A percentile compares a stretch with the other conserved stretches of the same genome.
These are phyloP conservation scores for Rhinopomastus cyanomelas DNA, from an alignment of 2,113 vertebrate genomes.

Conservation along the genomic window DNA sequence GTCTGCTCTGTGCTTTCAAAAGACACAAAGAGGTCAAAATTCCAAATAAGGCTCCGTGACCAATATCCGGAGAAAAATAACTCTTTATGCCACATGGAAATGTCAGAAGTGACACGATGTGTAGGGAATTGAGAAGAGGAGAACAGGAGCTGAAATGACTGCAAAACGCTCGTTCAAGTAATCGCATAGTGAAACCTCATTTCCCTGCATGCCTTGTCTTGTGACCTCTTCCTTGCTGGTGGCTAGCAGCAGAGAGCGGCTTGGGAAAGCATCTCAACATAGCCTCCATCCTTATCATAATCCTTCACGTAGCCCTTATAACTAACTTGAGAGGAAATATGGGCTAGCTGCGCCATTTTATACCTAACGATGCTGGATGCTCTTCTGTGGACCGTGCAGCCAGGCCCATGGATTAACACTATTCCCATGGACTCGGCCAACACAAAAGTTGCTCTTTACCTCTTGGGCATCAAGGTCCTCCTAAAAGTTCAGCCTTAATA, in stretches of 20 bases:
- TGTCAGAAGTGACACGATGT: fast-evolving
- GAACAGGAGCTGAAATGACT: neutral
- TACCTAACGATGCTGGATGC: neutral
- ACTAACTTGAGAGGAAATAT: neutral
- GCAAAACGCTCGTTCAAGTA: neutral
- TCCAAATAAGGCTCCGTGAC: neutral
- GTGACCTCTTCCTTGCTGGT: neutral
- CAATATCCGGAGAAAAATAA: neutral
- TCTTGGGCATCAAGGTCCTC: neutral
- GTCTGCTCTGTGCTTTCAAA: neutral
- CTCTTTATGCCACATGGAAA: fast-evolving
- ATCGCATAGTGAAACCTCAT: neutral
- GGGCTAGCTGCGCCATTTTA: neutral
- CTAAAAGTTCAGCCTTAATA: neutral
- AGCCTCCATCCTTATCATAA: neutral
- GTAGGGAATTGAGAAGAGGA: neutral
- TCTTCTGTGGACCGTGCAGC: neutral
- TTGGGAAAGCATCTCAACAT: neutral
- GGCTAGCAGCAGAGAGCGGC: neutral
- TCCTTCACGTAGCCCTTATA: neutral
- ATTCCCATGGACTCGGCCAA: neutral
- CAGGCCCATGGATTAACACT: neutral
- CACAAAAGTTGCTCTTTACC: neutral
- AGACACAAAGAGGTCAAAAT: neutral
- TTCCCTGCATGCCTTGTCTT: neutral